Conservation (phyloP, 1,140 invertebrate species). For the Harlomillsia oculata region DNA sequence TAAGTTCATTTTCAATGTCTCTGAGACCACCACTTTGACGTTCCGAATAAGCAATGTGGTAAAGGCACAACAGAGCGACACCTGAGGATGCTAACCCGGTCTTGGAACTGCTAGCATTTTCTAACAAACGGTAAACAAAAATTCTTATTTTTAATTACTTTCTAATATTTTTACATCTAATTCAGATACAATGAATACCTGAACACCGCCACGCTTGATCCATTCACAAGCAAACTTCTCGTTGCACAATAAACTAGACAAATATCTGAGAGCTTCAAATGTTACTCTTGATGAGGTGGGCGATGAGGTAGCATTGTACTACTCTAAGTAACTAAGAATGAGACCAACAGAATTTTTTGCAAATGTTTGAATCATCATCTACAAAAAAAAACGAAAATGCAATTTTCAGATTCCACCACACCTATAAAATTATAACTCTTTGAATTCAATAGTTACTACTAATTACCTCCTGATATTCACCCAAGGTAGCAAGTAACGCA, state of each 20-base stretch:
- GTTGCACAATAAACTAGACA: conserved; percentile 85
- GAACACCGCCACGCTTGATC: conserved; percentile 70
- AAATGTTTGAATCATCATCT: conserved; percentile 81
- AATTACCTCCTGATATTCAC: conserved; percentile 87
- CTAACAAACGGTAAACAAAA: conserved; percentile 39
- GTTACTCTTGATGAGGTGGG: conserved; percentile 80
- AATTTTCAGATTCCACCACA: not conserved
- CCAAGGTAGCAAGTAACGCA: conserved; percentile 89
- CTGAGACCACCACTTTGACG: too few species aligned
- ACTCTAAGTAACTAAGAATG: conserved; percentile 73
- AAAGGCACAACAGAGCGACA: conserved; percentile 88
- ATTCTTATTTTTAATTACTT: not conserved
- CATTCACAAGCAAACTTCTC: conserved; percentile 97
- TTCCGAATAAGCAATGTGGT: conserved; percentile 88
- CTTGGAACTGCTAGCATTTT: conserved; percentile 74
- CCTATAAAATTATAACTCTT: conserved; percentile 7
- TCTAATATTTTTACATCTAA: too few species aligned
- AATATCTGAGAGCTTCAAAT: conserved; percentile 88
- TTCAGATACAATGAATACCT: conserved; percentile 43
- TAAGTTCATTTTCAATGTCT: too few species aligned
- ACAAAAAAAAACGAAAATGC: conserved; percentile 38
- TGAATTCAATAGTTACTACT: not conserved
- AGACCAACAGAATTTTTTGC: conserved; percentile 81
- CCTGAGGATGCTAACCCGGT: conserved; percentile 86
- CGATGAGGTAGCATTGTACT: conserved; percentile 80